Conservation (phyloP, 2,888 invertebrate species). For the Philereme transversata region DNA sequence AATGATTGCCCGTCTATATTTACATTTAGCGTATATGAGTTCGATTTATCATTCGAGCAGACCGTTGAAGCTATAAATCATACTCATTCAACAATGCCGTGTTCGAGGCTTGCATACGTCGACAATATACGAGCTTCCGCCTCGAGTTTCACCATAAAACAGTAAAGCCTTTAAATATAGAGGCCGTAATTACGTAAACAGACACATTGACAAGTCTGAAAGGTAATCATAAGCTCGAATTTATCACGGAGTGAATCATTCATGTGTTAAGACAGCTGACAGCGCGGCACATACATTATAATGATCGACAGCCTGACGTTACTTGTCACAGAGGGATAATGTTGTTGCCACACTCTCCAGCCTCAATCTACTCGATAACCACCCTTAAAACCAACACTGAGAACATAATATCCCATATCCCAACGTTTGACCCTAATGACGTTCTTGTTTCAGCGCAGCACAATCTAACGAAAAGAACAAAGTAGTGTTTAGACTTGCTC, state of each 20-base stretch:
- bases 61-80: conserved; percentile 71
- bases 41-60: conserved; percentile 69
- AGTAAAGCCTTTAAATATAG: conserved; percentile 69
- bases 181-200: conserved; percentile 79
- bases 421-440: conserved; percentile 44
- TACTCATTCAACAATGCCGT: conserved; percentile 64
- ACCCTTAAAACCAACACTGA: conserved; percentile 36
- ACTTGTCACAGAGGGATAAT: conserved; percentile 82
- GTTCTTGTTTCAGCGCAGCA: conserved; percentile 55
- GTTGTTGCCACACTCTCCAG: conserved; percentile 71
- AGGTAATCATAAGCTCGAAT: conserved; percentile 84
- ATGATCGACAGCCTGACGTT: conserved; percentile 83
- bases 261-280: conserved; percentile 82
- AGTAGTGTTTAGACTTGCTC: conserved; percentile 58
- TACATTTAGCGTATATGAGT: conserved; percentile 65
- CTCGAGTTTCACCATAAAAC: conserved; percentile 62
- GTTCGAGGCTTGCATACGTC: conserved; percentile 56
- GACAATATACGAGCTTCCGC: conserved; percentile 67
- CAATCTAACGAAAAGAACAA: conserved; percentile 78
- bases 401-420: conserved; percentile 39
- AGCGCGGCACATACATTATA: conserved; percentile 82
- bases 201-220: conserved; percentile 81
- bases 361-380: conserved; percentile 34
- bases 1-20: conserved; percentile 64
- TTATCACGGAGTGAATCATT: conserved; percentile 84